Percentiles rank a stretch among this genome's conserved stretches.
Conservation (phyloP, 2,797 vertebrate genomes). For the Trematomus bernacchii region DNA sequence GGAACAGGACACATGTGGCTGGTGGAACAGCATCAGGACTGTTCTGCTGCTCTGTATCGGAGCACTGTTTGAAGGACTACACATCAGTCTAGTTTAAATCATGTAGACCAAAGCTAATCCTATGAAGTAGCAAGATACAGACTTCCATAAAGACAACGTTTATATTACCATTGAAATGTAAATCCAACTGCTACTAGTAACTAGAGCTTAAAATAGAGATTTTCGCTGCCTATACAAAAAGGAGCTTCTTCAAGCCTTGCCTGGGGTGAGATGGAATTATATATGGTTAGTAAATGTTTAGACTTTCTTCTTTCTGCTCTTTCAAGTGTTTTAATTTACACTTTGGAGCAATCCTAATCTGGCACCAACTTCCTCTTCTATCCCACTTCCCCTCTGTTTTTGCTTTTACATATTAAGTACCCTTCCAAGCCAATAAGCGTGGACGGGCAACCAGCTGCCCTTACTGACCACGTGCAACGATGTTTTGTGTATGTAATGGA, state of each 20-base stretch:
- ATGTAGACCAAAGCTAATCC: neutral
- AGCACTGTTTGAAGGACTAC: neutral
- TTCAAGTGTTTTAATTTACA: neutral
- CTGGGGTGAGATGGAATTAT: constrained; percentile 3
- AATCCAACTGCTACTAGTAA: constrained; percentile 2
- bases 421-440: no score
- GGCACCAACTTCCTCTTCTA: no score
- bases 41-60: neutral
- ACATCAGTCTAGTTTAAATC: neutral
- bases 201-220: neutral
- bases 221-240: neutral
- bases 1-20: neutral
- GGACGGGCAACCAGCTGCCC: no score
- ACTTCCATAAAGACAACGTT: neutral
- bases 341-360: no score
- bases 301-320: neutral
- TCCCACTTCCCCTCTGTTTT: no score
- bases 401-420: no score
- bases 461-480: no score
- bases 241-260: neutral
- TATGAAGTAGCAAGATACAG: neutral
- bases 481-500: no score
- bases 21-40: neutral
- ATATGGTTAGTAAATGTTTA: neutral
- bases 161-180: neutral